A percentile compares a stretch with the other conserved stretches of the same genome.
These are phyloP conservation scores for Heliconius sara DNA, from an alignment of 2,888 invertebrate species.

Conservation along the genomic window DNA sequence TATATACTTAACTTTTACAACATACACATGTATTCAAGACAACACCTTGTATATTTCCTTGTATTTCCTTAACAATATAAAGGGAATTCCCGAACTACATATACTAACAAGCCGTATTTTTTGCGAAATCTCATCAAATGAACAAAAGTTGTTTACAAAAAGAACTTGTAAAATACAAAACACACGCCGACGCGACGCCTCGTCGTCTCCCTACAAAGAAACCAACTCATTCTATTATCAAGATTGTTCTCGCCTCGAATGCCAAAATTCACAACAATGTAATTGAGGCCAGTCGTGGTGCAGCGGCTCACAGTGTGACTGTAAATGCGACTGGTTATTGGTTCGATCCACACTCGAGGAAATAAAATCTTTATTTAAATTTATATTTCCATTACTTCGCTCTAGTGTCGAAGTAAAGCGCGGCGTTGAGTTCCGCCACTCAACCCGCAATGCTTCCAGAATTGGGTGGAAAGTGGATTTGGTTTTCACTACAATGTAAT, in stretches of 20 bases:
- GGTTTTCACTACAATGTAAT: constrained; percentile 64
- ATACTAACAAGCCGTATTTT: constrained; percentile 24
- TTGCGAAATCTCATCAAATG: constrained; percentile 32
- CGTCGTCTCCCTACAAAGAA: constrained; percentile 55
- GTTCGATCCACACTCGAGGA: too few species aligned
- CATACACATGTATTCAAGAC: neutral
- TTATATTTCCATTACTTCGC: too few species aligned
- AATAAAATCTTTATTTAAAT: too few species aligned
- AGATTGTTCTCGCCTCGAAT: constrained; percentile 80
- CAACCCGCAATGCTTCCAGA: too few species aligned
- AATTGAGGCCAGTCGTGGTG: constrained; percentile 50
- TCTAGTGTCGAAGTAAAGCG: too few species aligned
- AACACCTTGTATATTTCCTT: neutral
- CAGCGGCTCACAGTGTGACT: too few species aligned
- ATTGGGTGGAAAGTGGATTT: too few species aligned
- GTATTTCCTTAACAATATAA: constrained; percentile 9
- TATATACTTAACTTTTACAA: too few species aligned
- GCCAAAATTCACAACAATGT: constrained; percentile 75
- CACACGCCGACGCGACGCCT: constrained; percentile 56
- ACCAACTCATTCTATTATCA: constrained; percentile 77
- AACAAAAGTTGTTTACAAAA: constrained; percentile 39
- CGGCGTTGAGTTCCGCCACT: too few species aligned
- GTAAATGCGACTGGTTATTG: too few species aligned
- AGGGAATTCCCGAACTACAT: constrained; percentile 13
- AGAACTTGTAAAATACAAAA: constrained; percentile 39